phyloP scores from a whole-genome alignment of 2,113 vertebrate genomes.

The Pimephales promelas region DNA sequence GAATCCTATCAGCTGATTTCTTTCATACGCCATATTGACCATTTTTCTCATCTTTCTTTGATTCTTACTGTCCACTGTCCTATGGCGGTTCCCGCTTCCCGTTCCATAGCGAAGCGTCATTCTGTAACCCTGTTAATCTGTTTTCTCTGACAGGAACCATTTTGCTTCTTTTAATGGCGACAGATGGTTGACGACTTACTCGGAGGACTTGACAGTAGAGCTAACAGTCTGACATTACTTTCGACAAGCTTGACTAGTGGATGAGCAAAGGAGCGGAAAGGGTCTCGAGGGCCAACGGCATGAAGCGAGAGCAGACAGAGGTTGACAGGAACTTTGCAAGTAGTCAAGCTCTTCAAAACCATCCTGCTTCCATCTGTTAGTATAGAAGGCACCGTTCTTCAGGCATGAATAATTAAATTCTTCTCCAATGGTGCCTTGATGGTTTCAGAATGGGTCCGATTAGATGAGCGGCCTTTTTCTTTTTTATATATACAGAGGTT shows the following conservation, averaged over 20 bases:
- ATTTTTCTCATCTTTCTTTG: neutral
- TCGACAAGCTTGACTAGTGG: slow-evolving; percentile 45
- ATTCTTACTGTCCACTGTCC: slow-evolving; percentile 29
- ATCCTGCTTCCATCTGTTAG: slow-evolving; percentile 50
- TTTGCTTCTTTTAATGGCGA: slow-evolving; percentile 51
- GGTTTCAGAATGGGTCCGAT: slow-evolving; percentile 20
- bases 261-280: neutral
- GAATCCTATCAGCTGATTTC: neutral
- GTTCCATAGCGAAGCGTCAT: neutral
- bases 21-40: too few species aligned
- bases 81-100: slow-evolving; percentile 2
- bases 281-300: slow-evolving; percentile 46
- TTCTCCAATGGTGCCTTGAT: slow-evolving; percentile 22
- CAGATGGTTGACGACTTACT: slow-evolving; percentile 64
- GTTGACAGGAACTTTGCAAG: slow-evolving; percentile 63
- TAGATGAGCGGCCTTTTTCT: neutral
- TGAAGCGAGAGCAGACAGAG: slow-evolving; percentile 43
- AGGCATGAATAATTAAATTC: slow-evolving; percentile 60
- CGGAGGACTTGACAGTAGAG: slow-evolving; percentile 47
- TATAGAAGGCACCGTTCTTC: slow-evolving; percentile 50
- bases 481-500: slow-evolving; percentile 12
- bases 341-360: slow-evolving; percentile 15
- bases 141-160: slow-evolving; percentile 57
- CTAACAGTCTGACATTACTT: slow-evolving; percentile 57
- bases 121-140: neutral